phyloP scores from a whole-genome alignment of 2,797 vertebrate genomes.

The Microctenopoma stevenorrisi region DNA sequence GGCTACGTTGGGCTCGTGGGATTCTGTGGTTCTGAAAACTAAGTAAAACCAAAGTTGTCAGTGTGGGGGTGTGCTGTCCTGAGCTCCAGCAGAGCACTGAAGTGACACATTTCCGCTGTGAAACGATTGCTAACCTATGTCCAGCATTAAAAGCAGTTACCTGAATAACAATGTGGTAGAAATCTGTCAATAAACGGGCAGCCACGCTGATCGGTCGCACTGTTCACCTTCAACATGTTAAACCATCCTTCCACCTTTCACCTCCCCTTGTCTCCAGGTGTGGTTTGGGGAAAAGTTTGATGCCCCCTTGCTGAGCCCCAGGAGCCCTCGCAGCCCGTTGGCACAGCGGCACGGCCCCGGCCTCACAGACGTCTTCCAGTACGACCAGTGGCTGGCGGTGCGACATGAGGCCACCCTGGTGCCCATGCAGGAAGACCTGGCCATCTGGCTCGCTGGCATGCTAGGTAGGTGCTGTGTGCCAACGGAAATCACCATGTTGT shows the following conservation, averaged over 20 bases:
- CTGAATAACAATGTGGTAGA: background rate
- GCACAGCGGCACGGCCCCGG: constrained; percentile 91
- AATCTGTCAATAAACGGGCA: background rate
- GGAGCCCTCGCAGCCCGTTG: constrained; percentile 86
- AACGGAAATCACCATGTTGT: background rate
- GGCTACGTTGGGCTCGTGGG: too few relatives aligned
- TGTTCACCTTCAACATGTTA: background rate
- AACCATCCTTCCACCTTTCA: background rate
- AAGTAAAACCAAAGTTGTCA: background rate
- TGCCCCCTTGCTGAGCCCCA: constrained; percentile 81
- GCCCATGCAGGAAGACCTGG: constrained; percentile 97
- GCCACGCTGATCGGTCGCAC: constrained; percentile 11
- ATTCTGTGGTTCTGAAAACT: background rate
- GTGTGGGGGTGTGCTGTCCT: background rate
- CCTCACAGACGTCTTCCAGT: constrained; percentile 91
- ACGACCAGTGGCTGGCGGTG: constrained; percentile 95
- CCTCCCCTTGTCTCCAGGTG: constrained; percentile 76
- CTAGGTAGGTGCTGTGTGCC: constrained; percentile 83
- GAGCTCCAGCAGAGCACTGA: constrained; percentile 32
- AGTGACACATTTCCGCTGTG: constrained; percentile 16
- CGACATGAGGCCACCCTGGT: constrained; percentile 92
- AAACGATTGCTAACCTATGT: constrained; percentile 10
- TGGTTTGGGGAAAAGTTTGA: constrained; percentile 92
- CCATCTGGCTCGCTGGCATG: constrained; percentile 94
- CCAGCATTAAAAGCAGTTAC: background rate